A percentile compares a stretch with the other conserved stretches of the same genome.
phyloP scores from a whole-genome alignment of 2,797 vertebrate genomes.

The Pantherophis alleghaniensis region DNA sequence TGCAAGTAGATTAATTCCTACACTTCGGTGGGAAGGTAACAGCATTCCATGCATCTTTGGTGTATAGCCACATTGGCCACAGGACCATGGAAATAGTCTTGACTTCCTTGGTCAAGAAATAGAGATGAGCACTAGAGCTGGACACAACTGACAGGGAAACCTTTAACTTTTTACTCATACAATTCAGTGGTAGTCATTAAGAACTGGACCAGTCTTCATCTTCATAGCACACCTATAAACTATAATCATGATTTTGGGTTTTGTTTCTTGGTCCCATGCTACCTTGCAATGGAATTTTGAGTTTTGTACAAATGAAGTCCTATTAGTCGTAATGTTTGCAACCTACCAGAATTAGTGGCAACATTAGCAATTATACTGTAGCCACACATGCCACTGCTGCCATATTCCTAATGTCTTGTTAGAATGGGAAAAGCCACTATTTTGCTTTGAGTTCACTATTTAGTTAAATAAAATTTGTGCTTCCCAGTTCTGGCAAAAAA shows the following conservation, averaged over 20 bases:
- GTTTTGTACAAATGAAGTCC: neutral
- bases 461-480: conserved; percentile 62
- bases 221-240: neutral
- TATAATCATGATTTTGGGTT: neutral
- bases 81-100: neutral
- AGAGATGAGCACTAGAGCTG: neutral
- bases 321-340: neutral
- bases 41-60: neutral
- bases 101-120: neutral
- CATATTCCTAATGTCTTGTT: conserved; percentile 39
- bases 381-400: conserved; percentile 40
- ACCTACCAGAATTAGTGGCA: neutral
- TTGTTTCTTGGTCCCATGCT: neutral
- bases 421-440: neutral
- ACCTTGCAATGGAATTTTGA: neutral
- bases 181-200: neutral
- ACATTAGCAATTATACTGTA: neutral
- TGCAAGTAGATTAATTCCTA: neutral
- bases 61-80: neutral
- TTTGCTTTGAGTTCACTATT: conserved; percentile 56
- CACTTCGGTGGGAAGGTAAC: neutral
- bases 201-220: neutral
- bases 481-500: conserved; percentile 58
- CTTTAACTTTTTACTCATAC: neutral
- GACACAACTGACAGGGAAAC: neutral